A percentile compares a stretch with the other conserved stretches of the same genome.
Evolutionary conservation across 92 coral and sea anemone genomes (phyloP).

Genomic region (Heliopora coerulea): DNA sequence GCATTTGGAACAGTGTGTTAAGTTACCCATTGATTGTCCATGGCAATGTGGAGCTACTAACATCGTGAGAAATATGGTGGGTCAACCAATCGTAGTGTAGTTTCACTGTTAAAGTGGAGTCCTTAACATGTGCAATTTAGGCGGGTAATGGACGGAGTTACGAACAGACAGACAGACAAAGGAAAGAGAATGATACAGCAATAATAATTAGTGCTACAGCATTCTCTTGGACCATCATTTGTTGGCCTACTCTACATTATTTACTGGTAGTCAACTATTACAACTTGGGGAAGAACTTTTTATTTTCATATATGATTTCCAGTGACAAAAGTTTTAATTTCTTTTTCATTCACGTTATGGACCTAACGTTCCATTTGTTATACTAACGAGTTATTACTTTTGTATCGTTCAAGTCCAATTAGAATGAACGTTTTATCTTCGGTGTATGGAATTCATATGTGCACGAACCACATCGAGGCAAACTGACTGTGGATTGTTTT

Average conservation of each 20-base stretch:
- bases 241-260: too few species aligned
- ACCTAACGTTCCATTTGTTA: background rate
- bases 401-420: too few species aligned
- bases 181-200: background rate
- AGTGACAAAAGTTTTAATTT: too few species aligned
- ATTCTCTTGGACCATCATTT: too few species aligned
- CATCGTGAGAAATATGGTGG: constrained; percentile 88
- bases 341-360: too few species aligned
- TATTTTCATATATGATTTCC: too few species aligned
- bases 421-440: too few species aligned
- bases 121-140: too few species aligned
- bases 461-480: background rate
- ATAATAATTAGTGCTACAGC: too few species aligned
- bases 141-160: background rate
- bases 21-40: constrained; percentile 92
- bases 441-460: background rate
- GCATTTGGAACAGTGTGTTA: constrained; percentile 85
- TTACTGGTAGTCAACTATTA: too few species aligned
- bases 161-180: constrained; percentile 1
- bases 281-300: too few species aligned
- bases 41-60: constrained; percentile 74
- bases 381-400: background rate
- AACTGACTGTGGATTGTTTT: background rate
- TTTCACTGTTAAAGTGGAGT: too few species aligned
- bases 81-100: constrained; percentile 16